Conservation (phyloP, 1,140 invertebrate species). For the Atta colombica region DNA sequence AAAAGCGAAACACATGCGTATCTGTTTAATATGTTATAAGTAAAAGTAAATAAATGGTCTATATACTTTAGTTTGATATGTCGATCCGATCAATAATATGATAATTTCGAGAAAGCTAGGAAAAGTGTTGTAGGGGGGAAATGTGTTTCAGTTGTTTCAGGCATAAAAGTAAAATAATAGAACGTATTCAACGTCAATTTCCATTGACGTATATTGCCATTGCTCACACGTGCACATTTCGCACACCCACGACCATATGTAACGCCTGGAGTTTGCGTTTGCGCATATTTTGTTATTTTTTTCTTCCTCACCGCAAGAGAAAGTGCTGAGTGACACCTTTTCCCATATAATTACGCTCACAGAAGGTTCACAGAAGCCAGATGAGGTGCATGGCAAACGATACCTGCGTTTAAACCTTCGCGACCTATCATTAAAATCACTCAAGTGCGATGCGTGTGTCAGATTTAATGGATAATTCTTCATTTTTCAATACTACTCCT, state of each 20-base stretch:
- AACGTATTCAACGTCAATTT: not conserved
- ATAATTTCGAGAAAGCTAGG: conserved; percentile 43
- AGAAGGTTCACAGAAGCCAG: not conserved
- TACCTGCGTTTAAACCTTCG: conserved; percentile 15
- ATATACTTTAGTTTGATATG: not conserved
- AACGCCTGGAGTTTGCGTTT: conserved; percentile 17
- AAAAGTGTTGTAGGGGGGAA: not conserved
- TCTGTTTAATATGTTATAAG: conserved; percentile 9
- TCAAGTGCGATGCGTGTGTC: not conserved
- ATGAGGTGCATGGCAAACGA: conserved; percentile 1
- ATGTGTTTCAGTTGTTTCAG: not conserved
- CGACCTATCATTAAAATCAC: conserved; percentile 20
- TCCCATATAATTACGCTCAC: conserved; percentile 62
- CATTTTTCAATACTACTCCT: not conserved
- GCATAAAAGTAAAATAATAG: conserved; percentile 37
- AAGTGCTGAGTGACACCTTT: conserved; percentile 66
- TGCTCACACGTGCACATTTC: conserved; percentile 15
- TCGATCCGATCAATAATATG: not conserved
- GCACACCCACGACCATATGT: conserved; percentile 29
- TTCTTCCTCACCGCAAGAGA: conserved; percentile 48
- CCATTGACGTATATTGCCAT: not conserved
- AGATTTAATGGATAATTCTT: not conserved
- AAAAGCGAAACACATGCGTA: conserved; percentile 7
- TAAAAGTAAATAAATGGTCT: conserved; percentile 18
- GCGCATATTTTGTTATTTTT: conserved; percentile 40